Base-by-base conservation (phyloP, 2,113 vertebrate species). In the Hassar affinis region DNA sequence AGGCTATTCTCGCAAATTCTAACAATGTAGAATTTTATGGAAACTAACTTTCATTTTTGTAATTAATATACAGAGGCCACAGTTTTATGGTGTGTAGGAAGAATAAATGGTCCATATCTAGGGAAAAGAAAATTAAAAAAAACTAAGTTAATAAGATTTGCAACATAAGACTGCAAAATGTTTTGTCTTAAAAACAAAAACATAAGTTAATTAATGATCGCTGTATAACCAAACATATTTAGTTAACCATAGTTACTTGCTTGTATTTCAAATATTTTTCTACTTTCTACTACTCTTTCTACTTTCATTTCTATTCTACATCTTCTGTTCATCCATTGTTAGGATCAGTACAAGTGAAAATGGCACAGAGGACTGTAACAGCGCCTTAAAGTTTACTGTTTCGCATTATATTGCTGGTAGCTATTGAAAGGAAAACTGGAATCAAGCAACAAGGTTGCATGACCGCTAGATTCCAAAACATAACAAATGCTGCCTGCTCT, bases 61-160 rank as follows among this genome's bases (percentile, higher is more conserved):
- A n/a, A 6, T 9, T 18, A 17, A 7, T 35, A n/a, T 66, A 18
- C 18, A 9, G 30, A 66, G 15, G 10, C 8, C 17, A 66, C 20
- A 17, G 6, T 66, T 18, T 33, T 9, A 66, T 33, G 62, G 30
- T 18, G 14, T 35, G 30, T 33, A 17, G 12, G 52, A 54, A 59
- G 11, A n/a, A 59, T 56, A 22, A 56, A 56, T n/a, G 25, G 57
- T 4, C 8, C 3, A 27, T 10, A 10, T 56, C 6, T 3, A 2
- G 14, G 33, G 30, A 61, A 61, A 14, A 27, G 10, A 10, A 10
- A n/a, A 10, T 2, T 6, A 56, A 20, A 20, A 0, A 20, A 56
- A 5, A 0, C 9, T 3, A n/a, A 3, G 2, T 11, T n/a, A 9
- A 7, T 2, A 2, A n/a, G 15, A n/a, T 52, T 52, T 20, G 18